phyloP scores from a whole-genome alignment of 1,140 invertebrate genomes.

The Drosophila eugracilis region DNA sequence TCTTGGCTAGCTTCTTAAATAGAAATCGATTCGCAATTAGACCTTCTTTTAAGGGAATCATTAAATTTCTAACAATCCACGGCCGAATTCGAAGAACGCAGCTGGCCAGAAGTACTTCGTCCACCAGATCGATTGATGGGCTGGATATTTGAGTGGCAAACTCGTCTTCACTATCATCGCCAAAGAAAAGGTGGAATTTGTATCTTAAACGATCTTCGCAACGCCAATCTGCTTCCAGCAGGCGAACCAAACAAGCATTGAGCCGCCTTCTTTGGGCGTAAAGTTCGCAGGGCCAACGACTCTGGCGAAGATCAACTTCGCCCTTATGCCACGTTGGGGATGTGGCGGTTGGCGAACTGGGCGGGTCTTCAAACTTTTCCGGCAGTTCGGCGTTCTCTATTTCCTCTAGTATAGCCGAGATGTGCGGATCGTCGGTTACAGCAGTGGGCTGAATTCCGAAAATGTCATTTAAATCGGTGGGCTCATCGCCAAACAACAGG shows the following conservation, averaged over 20 bases:
- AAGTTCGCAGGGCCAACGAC: constrained; percentile 82
- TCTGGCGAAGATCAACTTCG: constrained; percentile 58
- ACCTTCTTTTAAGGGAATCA: constrained; percentile 72
- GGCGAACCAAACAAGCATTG: constrained; percentile 47
- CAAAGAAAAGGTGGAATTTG: constrained; percentile 69
- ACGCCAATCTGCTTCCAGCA: constrained; percentile 73
- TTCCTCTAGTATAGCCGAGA: constrained; percentile 53
- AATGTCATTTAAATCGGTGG: constrained; percentile 71
- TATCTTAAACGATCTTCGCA: constrained; percentile 61
- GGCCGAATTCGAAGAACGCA: constrained; percentile 77
- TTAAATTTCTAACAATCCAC: constrained; percentile 77
- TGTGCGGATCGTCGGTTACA: constrained; percentile 49
- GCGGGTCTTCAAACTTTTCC: not conserved
- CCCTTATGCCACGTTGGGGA: not conserved
- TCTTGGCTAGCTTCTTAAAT: constrained; percentile 79
- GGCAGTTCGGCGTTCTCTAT: constrained; percentile 27
- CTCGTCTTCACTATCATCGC: constrained; percentile 79
- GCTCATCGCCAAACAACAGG: constrained; percentile 70
- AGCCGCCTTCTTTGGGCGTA: constrained; percentile 69
- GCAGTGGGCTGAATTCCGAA: constrained; percentile 65
- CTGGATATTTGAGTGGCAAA: constrained; percentile 69
- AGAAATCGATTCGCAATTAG: constrained; percentile 78
- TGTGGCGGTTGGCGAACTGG: constrained; percentile 4
- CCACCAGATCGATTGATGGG: constrained; percentile 74
- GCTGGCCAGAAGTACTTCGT: constrained; percentile 72